Base-by-base conservation (phyloP, 2,113 vertebrate species). In the Tragelaphus buxtoni region DNA sequence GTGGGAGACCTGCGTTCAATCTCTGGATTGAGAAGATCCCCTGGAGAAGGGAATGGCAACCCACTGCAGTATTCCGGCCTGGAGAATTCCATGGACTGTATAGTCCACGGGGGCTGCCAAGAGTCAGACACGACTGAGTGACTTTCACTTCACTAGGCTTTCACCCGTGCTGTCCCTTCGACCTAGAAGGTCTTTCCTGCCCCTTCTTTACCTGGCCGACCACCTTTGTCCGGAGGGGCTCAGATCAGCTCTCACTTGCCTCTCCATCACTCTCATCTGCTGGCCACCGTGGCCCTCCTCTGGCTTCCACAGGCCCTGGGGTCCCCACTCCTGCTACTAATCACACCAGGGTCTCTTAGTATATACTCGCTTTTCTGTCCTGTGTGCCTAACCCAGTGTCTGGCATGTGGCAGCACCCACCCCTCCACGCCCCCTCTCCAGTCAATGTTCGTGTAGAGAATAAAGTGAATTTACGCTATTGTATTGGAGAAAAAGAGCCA, bases 41-140 rank as follows among this genome's bases (percentile, higher is more conserved):
- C n/a, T 39, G n/a, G 65, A 39, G 65, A 69, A 39, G 18, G n/a
- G n/a, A 69, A 11, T 11, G 65, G n/a, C n/a, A 39, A 39, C 65
- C n/a, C 10, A 12, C 18, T 39, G n/a, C 20, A 6, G 65, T 72
- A 12, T 24, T 72, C 35, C 0, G 1, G n/a, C 35, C 35, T 72
- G 18, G 35, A 72, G 20, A 72, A 39, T 39, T 22, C 65, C 35
- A 7, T 6, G 35, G 65, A 39, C 18, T 39, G 9, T 72, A 1
- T 72, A 22, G 18, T 24, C n/a, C 65, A 72, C 0, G 9, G 35
- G 65, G 65, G 0, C 12, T 0, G 2, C 9, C 4, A 72, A 39
- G n/a, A 72, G 35, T 39, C 35, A 12, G 20, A 72, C 35, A 72
- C 1, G 0, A 72, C 65, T 12, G 65, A 24, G 65, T 9, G 0